These are phyloP conservation scores for Malurus splendens DNA, from an alignment of 2,797 vertebrate species.

Conservation along the genomic window DNA sequence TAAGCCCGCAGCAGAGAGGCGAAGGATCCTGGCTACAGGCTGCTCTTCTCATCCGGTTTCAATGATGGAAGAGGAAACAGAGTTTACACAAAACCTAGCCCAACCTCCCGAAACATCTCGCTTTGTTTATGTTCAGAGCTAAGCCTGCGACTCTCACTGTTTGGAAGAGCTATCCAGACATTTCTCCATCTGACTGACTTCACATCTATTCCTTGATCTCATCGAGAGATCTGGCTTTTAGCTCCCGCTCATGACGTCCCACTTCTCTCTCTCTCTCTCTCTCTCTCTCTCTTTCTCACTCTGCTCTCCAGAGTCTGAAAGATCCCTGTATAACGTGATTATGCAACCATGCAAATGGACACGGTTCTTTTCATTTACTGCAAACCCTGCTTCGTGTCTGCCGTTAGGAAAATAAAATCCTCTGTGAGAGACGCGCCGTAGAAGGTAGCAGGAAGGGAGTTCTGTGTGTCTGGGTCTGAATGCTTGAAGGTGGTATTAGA, in stretches of 20 bases:
- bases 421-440: not conserved
- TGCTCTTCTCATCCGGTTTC: constrained; percentile 48
- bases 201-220: constrained; percentile 46
- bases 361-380: constrained; percentile 30
- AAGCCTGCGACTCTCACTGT: not conserved
- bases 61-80: constrained; percentile 50
- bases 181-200: constrained; percentile 54
- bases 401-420: constrained; percentile 2
- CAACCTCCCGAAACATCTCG: constrained; percentile 50
- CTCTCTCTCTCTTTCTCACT: not conserved
- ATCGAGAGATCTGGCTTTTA: constrained; percentile 36
- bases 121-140: constrained; percentile 54
- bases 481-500: not conserved
- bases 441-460: not conserved
- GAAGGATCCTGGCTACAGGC: constrained; percentile 16
- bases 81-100: constrained; percentile 57
- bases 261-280: not conserved
- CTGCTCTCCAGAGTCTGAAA: constrained; percentile 20
- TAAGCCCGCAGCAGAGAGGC: constrained; percentile 7
- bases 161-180: constrained; percentile 31
- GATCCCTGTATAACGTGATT: constrained; percentile 52
- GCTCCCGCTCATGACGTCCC: constrained; percentile 7
- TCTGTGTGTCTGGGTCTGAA: not conserved
- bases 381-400: not conserved
- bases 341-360: constrained; percentile 60